Percentiles rank a stretch among this genome's conserved stretches.
Conservation (phyloP, 2,113 vertebrate species). For the Taurulus bubalis region DNA sequence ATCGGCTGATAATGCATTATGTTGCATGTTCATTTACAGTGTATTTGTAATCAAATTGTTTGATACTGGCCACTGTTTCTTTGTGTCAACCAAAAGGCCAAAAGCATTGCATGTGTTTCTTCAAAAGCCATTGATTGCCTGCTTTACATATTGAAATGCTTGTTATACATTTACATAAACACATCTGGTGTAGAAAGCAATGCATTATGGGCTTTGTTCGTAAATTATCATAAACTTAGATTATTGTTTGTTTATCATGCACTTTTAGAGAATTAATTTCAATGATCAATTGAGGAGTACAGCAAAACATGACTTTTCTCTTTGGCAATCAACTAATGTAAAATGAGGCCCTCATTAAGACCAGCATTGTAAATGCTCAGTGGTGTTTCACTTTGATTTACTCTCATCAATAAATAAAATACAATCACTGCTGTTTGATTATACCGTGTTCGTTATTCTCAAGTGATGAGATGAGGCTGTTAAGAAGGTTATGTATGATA, state of each 20-base stretch:
- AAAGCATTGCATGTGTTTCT: neutral
- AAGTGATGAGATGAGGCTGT: slow-evolving; percentile 65
- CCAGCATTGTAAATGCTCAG: slow-evolving; percentile 71
- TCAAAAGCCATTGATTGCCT: slow-evolving; percentile 10
- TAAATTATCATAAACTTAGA: slow-evolving; percentile 53
- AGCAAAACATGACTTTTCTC: slow-evolving; percentile 67
- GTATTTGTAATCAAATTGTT: slow-evolving; percentile 1
- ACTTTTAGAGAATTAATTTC: slow-evolving; percentile 71
- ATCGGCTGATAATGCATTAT: slow-evolving; percentile 31
- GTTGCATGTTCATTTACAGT: slow-evolving; percentile 15
- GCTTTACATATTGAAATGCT: slow-evolving; percentile 38
- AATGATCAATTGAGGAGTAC: slow-evolving; percentile 63
- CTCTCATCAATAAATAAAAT: slow-evolving; percentile 77
- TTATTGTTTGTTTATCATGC: slow-evolving; percentile 71
- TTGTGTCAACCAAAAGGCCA: slow-evolving; percentile 16
- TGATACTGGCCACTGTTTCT: neutral
- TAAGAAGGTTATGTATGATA: slow-evolving; percentile 66
- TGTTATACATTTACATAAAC: slow-evolving; percentile 22
- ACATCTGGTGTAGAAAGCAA: slow-evolving; percentile 17
- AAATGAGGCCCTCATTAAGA: slow-evolving; percentile 75
- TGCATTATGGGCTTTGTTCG: slow-evolving; percentile 40
- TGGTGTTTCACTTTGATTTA: slow-evolving; percentile 76
- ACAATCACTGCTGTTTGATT: slow-evolving; percentile 75
- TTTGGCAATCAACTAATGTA: slow-evolving; percentile 75
- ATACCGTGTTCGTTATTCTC: slow-evolving; percentile 66